Evolutionary conservation across 1,140 invertebrate species (phyloP).

Genomic region (Macrotrachela quadricornifera): DNA sequence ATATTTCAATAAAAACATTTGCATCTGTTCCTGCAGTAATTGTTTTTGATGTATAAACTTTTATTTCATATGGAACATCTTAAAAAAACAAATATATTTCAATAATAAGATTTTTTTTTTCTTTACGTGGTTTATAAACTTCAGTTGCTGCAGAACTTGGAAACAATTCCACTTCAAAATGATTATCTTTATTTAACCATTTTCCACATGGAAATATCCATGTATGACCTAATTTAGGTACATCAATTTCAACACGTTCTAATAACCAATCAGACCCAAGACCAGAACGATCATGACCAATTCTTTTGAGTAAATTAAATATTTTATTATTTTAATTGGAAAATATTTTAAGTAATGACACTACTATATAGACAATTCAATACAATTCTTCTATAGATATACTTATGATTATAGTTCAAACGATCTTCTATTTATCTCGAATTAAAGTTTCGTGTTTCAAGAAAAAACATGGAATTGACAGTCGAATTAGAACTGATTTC

Average conservation of each 20-base stretch:
- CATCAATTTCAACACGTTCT: constrained; percentile 21
- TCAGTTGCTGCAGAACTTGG: not conserved
- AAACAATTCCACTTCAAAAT: constrained; percentile 21
- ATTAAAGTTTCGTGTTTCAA: too few species aligned
- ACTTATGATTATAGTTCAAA: too few species aligned
- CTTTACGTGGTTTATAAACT: not conserved
- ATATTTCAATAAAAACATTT: constrained; percentile 24
- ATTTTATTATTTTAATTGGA: too few species aligned
- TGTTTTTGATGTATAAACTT: constrained; percentile 19
- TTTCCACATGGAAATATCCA: constrained; percentile 26
- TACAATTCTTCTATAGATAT: too few species aligned
- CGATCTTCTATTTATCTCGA: too few species aligned
- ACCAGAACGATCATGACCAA: constrained; percentile 26
- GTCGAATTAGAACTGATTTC: too few species aligned
- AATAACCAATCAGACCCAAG: constrained; percentile 27
- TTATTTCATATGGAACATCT: constrained; percentile 29
- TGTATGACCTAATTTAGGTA: constrained; percentile 14
- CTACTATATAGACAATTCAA: too few species aligned
- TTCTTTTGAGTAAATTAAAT: too few species aligned
- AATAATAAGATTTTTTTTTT: too few species aligned
- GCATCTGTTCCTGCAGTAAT: constrained; percentile 21
- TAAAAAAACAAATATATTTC: too few species aligned
- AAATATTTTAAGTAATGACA: too few species aligned
- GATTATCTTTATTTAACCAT: constrained; percentile 27
- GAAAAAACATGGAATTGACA: too few species aligned